Percentiles rank a stretch among this genome's conserved stretches.
phyloP scores from a whole-genome alignment of 1,140 invertebrate species.

The Theocolax elegans region DNA sequence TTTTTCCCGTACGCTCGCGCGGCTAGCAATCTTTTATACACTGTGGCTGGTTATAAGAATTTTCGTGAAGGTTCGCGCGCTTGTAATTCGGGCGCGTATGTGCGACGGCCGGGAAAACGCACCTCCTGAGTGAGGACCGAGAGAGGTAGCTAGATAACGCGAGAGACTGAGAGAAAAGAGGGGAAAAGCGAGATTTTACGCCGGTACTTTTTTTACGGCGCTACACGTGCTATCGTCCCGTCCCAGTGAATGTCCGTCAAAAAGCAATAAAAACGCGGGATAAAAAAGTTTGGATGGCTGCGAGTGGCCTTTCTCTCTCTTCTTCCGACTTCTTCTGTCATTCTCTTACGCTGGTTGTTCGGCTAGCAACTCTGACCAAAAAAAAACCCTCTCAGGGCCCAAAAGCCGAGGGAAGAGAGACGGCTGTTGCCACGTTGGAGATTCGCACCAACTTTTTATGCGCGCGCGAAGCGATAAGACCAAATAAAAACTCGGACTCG shows the following conservation, averaged over 20 bases:
- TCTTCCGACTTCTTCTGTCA: not conserved
- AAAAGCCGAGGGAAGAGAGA: not conserved
- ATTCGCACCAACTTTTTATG: constrained; percentile 26
- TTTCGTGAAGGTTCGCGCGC: not conserved
- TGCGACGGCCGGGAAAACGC: not conserved
- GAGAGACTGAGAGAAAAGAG: not conserved
- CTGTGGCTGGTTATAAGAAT: not conserved
- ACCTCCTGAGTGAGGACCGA: not conserved
- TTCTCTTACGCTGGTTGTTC: too few species aligned
- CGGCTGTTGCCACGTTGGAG: not conserved
- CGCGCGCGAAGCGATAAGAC: constrained; percentile 12
- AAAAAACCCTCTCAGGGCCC: not conserved
- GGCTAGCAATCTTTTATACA: constrained; percentile 3
- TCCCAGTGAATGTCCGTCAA: constrained; percentile 34
- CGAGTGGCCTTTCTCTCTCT: not conserved
- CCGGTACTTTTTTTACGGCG: constrained; percentile 33
- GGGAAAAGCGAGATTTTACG: constrained; percentile 26
- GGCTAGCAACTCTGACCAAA: not conserved
- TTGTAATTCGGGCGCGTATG: constrained; percentile 9
- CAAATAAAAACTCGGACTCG: constrained; percentile 19
- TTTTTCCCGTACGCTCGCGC: not conserved
- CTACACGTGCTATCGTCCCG: constrained; percentile 26
- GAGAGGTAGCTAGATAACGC: not conserved
- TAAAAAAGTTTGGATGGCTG: constrained; percentile 33
- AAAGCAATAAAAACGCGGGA: constrained; percentile 22